A percentile compares a stretch with the other conserved stretches of the same genome.
Conservation (phyloP, 2,888 invertebrate genomes). For the Drepanosiphum platanoidis region DNA sequence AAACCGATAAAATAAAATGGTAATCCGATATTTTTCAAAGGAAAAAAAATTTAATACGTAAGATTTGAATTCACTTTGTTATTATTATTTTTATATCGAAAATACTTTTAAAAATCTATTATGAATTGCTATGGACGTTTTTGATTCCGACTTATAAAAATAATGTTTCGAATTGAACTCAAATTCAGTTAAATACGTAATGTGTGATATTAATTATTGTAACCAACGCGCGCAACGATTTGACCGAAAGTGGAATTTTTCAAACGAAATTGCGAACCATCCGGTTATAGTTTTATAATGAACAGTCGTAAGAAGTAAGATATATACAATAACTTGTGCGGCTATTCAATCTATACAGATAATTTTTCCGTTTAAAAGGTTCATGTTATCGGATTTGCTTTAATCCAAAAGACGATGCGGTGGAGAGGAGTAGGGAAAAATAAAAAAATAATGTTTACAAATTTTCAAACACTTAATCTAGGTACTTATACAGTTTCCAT, state of each 20-base stretch:
- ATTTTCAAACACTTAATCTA: background rate
- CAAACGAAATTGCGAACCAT: background rate
- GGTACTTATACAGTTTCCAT: background rate
- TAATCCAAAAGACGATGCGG: background rate
- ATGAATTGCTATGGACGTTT: no score
- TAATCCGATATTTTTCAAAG: no score
- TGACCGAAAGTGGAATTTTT: background rate
- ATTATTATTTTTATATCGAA: no score
- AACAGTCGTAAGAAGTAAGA: background rate
- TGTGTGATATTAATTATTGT: background rate
- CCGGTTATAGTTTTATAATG: background rate
- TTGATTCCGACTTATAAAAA: background rate
- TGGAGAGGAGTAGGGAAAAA: background rate
- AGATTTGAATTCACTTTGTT: no score
- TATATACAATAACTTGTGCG: background rate
- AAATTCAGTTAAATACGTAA: background rate
- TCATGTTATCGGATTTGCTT: background rate
- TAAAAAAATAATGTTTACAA: background rate
- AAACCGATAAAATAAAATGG: no score
- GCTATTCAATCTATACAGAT: background rate
- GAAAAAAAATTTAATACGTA: no score
- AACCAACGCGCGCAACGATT: background rate
- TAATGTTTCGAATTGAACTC: background rate
- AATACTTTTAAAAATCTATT: no score
- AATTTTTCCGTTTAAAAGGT: background rate